Conservation (phyloP, 1,140 invertebrate species). For the Diachasmimorpha longicaudata region DNA sequence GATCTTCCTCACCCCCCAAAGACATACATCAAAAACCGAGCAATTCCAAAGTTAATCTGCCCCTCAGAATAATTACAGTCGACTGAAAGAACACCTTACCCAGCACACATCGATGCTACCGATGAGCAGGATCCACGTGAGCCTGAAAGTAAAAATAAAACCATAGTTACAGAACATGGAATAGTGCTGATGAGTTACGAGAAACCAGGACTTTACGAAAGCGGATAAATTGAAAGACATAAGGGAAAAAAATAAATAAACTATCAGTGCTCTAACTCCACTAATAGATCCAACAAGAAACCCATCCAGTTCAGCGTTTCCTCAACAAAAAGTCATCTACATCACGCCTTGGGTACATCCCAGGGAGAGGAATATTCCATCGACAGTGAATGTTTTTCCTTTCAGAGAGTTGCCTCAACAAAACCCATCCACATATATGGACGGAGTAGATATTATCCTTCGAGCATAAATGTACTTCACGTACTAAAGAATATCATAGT, state of each 20-base stretch:
- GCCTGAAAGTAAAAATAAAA: slow-evolving; percentile 47
- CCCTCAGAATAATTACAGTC: neutral
- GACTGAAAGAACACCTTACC: slow-evolving; percentile 37
- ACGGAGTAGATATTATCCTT: neutral
- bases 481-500: slow-evolving; percentile 3
- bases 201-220: neutral
- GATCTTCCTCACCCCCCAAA: no score
- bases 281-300: neutral
- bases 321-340: neutral
- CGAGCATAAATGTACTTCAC: neutral
- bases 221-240: neutral
- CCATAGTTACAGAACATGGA: slow-evolving; percentile 3
- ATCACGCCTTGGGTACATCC: neutral
- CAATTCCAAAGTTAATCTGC: no score
- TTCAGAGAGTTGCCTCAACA: neutral
- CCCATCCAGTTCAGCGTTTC: neutral
- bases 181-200: neutral
- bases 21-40: no score
- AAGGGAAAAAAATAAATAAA: neutral
- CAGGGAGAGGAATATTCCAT: neutral
- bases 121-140: slow-evolving; percentile 48
- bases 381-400: neutral
- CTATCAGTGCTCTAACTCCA: neutral
- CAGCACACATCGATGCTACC: slow-evolving; percentile 40
- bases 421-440: neutral